phyloP scores from a whole-genome alignment of 53 echinoderm and acorn worm genomes.

The Henricia sp. region DNA sequence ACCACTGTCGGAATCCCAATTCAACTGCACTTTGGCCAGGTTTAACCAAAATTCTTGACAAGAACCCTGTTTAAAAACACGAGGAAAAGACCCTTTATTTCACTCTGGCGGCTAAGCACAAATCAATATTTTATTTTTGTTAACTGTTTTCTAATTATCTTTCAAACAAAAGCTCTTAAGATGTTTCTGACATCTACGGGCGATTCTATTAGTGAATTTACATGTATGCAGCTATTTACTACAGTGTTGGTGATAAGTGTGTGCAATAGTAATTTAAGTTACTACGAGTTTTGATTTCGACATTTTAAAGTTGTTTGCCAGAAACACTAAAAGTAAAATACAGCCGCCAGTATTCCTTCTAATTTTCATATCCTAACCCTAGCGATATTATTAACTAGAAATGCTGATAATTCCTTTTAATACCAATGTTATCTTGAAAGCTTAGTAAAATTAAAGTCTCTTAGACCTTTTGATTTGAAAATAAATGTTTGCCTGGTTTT shows the following conservation, averaged over 20 bases:
- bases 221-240: slow-evolving; percentile 6
- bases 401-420: no score
- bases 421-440: no score
- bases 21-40: slow-evolving; percentile 31
- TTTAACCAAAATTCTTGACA: slow-evolving; percentile 21
- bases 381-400: no score
- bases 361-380: no score
- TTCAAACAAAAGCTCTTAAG: not conserved
- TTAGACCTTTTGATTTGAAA: no score
- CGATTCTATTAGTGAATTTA: not conserved
- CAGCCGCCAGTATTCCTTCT: no score
- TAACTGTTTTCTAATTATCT: not conserved
- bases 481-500: no score
- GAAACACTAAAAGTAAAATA: no score
- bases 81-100: slow-evolving; percentile 64
- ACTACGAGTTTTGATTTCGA: not conserved
- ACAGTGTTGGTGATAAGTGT: not conserved
- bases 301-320: no score
- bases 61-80: slow-evolving; percentile 20
- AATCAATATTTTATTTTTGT: not conserved
- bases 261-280: not conserved
- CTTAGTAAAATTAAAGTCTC: no score
- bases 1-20: not conserved
- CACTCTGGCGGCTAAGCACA: slow-evolving; percentile 60
- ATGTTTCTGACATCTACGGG: not conserved